These are phyloP conservation scores for Mixornis gularis DNA, from an alignment of 2,113 vertebrate species.

Conservation along the genomic window DNA sequence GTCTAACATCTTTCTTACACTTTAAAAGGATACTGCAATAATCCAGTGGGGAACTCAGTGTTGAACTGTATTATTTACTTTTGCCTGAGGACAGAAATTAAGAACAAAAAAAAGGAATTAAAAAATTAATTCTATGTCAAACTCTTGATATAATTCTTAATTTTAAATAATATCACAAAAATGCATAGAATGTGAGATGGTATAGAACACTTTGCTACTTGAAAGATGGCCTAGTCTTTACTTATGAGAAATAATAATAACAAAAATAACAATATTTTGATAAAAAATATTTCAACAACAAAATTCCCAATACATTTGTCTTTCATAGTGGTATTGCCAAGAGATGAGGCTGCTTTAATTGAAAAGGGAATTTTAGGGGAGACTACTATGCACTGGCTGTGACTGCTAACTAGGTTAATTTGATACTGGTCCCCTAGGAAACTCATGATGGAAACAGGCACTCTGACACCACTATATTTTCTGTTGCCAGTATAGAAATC, in stretches of 20 bases:
- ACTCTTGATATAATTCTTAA: background rate
- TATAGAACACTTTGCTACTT: background rate
- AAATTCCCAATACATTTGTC: background rate
- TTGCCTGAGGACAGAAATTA: background rate
- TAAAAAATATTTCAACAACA: background rate
- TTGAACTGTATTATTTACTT: background rate
- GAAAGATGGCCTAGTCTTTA: background rate
- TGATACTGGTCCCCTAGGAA: background rate
- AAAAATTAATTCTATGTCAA: background rate
- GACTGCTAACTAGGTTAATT: background rate
- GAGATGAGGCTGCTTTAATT: background rate
- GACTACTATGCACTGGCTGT: background rate
- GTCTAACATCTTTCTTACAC: background rate
- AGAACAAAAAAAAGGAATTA: background rate
- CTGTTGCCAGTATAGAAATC: background rate
- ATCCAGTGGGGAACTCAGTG: background rate
- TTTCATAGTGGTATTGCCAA: background rate
- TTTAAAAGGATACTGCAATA: background rate
- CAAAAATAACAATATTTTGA: background rate
- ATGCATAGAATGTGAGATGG: background rate
- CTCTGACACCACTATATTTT: background rate
- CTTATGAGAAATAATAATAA: background rate
- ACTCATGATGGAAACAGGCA: background rate
- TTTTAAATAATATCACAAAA: background rate
- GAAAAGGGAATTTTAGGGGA: background rate